Base-by-base conservation (phyloP, 2,888 invertebrate species). In the Lagria hirta region DNA sequence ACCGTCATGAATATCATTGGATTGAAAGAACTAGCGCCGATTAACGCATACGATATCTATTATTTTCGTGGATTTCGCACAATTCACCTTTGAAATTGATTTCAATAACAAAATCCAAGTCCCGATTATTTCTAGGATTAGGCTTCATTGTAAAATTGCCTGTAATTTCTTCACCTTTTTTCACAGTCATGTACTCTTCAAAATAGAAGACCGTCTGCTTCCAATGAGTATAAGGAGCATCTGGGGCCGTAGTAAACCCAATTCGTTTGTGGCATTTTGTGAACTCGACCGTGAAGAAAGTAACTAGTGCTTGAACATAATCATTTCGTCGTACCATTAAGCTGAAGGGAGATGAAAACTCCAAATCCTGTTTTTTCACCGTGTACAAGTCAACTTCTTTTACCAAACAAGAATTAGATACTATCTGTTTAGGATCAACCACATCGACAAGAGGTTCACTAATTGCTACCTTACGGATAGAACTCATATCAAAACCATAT, bases 401-500 rank as follows among this genome's bases (percentile, higher is more conserved):
- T 45, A 99, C 77, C 55, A 97, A 77, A 72, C 89, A 92, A 27
- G 95, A 88, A 66, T 93, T 95, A 2, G 98, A 92, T 24, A 98
- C 97, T 43, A 99, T 93, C 79, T 99, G 98, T 67, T 96, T 97
- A 2, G 95, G 92, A 71, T 99, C 98, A 1, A 99, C 99, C 7
- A 97, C 93, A 72, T 99, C 99, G 0, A 99, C 99, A 1, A 99
- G 78, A 0, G 99, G 99, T 73, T 99, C 99, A 20, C 91, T 90
- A 55, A 99, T 95, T 10, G 99, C 99, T 48, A 98, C 94, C 74
- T 96, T 91, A 36, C 97, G 81, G 68, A 99, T 98, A 58, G 93
- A 93, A 60, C 93, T 94, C 99, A 99, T 99, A 72, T 99, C 93
- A 68, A 99, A 99, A 32, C 99, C 99, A 65, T 99, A 99, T 1